These are phyloP conservation scores for Sarcophaga caerulescens DNA, from an alignment of 2,888 invertebrate genomes.

Conservation along the genomic window DNA sequence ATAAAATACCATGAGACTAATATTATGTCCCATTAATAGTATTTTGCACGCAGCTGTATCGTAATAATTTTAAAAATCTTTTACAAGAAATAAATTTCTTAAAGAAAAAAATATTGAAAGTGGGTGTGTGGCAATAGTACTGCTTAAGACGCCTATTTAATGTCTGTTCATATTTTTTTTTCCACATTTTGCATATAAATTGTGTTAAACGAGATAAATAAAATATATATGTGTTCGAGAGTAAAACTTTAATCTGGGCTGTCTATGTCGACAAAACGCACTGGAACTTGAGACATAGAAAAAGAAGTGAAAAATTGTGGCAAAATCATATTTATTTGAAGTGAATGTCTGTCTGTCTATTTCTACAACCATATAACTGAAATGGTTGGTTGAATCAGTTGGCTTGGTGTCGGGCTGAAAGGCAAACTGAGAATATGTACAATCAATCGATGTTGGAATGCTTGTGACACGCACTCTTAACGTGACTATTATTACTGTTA, in stretches of 20 bases:
- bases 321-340: conserved; percentile 52
- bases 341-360: conserved; percentile 26
- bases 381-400: background rate
- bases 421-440: too few species aligned
- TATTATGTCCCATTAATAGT: background rate
- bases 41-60: background rate
- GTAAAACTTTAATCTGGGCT: conserved; percentile 7
- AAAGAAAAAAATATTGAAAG: background rate
- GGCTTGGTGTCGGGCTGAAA: background rate
- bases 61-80: background rate
- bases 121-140: background rate
- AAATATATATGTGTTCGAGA: background rate
- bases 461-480: conserved; percentile 55
- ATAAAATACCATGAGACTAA: too few species aligned
- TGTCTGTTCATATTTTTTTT: background rate
- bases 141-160: background rate
- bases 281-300: conserved; percentile 3
- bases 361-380: too few species aligned
- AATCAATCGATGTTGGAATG: conserved; percentile 2
- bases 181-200: background rate
- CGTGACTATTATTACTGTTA: conserved; percentile 39
- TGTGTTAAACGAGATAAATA: conserved; percentile 13
- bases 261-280: conserved; percentile 46
- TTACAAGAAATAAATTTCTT: background rate
- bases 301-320: conserved; percentile 2